Base-by-base conservation (phyloP, 1,140 invertebrate species). In the Triops longicaudatus region DNA sequence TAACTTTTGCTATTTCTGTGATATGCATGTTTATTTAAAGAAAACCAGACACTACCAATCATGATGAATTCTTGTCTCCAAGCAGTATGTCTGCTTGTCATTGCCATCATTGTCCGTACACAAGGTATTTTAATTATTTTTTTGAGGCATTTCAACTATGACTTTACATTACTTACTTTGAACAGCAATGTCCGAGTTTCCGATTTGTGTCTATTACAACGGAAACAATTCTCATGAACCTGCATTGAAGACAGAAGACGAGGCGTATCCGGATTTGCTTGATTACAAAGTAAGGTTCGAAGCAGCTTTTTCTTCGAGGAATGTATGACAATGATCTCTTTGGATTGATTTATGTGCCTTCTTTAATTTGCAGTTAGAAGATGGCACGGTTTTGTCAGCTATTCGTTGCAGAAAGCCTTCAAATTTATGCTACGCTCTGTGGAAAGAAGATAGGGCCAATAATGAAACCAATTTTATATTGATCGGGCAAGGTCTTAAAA, bases 391-490 rank as follows among this genome's bases (percentile, higher is more conserved):
- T 17, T 22, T 63, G 50, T 63, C 50, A 63, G 50, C 50, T 63
- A 14, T 63, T 17, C 50, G 50, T 63, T 75, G 74, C 1, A 75
- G 44, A 44, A 75, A 44, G 41, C 44, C 74, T 26, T 75, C 74
- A 26, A 75, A 75, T 42, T 75, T 17, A 41, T 75, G 74, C 37
- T 75, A 41, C 26, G 74, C 74, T 26, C 12, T 75, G n/a, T 75
- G 74, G 74, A 41, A 43, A 44, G 74, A 75, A 26, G 74, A 43
- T 26, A 26, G 26, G 37, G 27, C 74, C 28, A 44, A 75, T 27
- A 75, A 75, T 44, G 44, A 26, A 41, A 44, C 22, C 37, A 75
- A 41, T 31, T 41, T 75, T 11, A 17, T 44, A 26, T 28, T 75
- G 27, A 75, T 75, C 74, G 27, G 37, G 1, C 44, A 41, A 41